These are phyloP conservation scores for Limenitis arthemis DNA, from an alignment of 2,888 invertebrate species.

Conservation along the genomic window DNA sequence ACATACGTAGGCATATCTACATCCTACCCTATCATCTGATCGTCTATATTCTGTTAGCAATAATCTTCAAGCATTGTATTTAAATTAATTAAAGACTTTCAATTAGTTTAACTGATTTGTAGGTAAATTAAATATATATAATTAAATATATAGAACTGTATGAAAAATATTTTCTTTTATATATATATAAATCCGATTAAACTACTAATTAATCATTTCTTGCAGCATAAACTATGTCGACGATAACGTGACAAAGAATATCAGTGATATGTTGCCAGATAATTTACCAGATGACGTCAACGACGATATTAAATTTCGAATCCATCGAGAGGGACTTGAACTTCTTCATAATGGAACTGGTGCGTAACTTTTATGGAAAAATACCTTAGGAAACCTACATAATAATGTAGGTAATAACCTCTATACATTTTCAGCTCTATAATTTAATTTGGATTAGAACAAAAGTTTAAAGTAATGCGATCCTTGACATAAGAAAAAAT, in stretches of 20 bases:
- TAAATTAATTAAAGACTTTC: no score
- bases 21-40: no score
- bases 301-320: constrained; percentile 47
- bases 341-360: constrained; percentile 83
- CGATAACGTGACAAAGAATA: constrained; percentile 45
- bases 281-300: constrained; percentile 48
- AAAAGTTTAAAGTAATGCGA: no score
- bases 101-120: no score
- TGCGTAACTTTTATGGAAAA: constrained; percentile 34
- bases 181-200: neutral
- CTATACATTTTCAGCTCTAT: neutral
- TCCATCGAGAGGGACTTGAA: constrained; percentile 69
- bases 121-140: no score
- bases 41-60: no score
- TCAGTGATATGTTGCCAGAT: constrained; percentile 41
- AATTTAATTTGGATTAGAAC: neutral
- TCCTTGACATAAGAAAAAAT: no score
- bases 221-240: constrained; percentile 26
- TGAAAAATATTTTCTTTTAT: no score
- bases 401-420: no score
- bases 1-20: no score
- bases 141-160: no score
- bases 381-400: neutral
- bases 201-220: neutral
- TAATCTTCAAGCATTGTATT: no score